Evolutionary conservation across 1,140 invertebrate species (phyloP), one percentile per base, ranked within the genome.

Genomic region (Pseudomyrmex dendroicus): DNA sequence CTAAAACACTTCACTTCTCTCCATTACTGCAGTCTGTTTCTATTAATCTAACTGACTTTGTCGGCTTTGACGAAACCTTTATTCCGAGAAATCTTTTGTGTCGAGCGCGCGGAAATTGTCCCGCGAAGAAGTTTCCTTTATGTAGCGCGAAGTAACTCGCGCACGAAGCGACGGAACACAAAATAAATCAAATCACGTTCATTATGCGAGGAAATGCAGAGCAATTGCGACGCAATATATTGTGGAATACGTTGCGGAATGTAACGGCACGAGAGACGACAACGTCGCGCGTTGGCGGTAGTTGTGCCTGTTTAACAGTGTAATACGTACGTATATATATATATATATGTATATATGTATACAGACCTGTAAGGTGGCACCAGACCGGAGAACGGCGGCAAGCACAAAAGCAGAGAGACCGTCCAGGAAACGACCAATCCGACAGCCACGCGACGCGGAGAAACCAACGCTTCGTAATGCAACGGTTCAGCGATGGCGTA

Each of bases 401-500:
- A 57, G 74, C 91, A 94, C 22, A 94, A 88, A 17, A 95, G 68
- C 9, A 95, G 64, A 3, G 94, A 92, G 3, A 94, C 91, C 8
- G 92, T 88, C 95, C 96, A 96, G 12, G 94, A 93, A 44, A 90
- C 90, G 8, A 86, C 91, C 50, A 96, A 85, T 22, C 95, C 95
- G 7, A 94, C 82, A 20, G 91, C 91, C 15, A 95, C 94, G 64
- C 94, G 96, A 82, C 95, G 95, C 0, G 96, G 96, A 64, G 95
- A 97, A 0, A 97, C 96, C 63, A 97, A 94, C 48, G 96, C 95
- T 9, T 96, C 95, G 91, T 97, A 97, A 91, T 97, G 97, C 56
- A 98, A 91, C 2, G 97, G 97, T 1, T 96, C 95, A 1, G 96
- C 96, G 61, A 98, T 97, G 22, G 97, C 97, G 85, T 96, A 97